These are phyloP conservation scores for Rousettus madagascariensis DNA, from an alignment of 2,797 vertebrate species.

Conservation along the genomic window DNA sequence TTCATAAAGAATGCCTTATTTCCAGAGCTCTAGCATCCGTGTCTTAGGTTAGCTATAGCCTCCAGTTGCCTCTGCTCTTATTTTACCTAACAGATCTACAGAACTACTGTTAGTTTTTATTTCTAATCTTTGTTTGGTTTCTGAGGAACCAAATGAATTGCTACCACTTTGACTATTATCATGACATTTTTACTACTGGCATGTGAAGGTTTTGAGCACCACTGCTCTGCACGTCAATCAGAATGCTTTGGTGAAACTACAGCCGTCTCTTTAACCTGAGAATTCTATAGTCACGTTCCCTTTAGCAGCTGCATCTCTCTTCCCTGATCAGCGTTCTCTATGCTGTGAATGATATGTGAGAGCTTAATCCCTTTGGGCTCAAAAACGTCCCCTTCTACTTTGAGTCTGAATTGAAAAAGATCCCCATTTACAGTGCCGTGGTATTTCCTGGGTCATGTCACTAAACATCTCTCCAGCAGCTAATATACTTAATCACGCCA, in stretches of 20 bases:
- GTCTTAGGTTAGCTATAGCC: not conserved
- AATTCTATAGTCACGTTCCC: not conserved
- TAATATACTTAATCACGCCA: not conserved
- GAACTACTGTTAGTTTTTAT: not conserved
- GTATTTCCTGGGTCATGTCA: not conserved
- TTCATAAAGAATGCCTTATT: not conserved
- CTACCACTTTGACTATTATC: not conserved
- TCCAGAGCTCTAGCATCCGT: not conserved
- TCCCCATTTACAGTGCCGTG: not conserved
- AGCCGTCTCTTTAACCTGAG: not conserved
- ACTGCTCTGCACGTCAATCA: not conserved
- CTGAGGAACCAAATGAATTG: not conserved
- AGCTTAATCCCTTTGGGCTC: not conserved
- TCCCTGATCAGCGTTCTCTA: not conserved
- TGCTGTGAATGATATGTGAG: not conserved
- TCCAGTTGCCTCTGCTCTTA: not conserved
- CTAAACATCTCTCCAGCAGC: not conserved
- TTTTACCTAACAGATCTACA: not conserved
- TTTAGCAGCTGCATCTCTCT: not conserved
- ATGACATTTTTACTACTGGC: not conserved
- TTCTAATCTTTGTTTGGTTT: not conserved
- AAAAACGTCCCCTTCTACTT: conserved; percentile 29
- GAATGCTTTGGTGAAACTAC: not conserved
- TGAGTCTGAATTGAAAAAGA: not conserved
- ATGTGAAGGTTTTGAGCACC: not conserved